These are phyloP conservation scores for Pharmacophagus antenor DNA, from an alignment of 2,888 invertebrate species.

Conservation along the genomic window DNA sequence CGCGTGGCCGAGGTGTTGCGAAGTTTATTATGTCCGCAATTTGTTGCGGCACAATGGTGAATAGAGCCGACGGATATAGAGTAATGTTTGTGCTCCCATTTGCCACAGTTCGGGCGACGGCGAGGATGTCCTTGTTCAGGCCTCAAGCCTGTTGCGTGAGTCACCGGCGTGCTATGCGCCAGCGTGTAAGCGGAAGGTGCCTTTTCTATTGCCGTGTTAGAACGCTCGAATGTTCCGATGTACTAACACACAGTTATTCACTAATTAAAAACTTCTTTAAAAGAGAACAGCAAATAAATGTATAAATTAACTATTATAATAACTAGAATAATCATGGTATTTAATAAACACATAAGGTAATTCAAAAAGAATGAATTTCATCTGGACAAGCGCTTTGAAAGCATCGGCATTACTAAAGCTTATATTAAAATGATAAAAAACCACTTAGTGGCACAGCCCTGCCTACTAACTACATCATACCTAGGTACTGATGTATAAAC, in stretches of 20 bases:
- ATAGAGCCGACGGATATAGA: conserved; percentile 74
- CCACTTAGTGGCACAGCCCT: conserved; percentile 2
- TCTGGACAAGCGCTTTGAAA: neutral
- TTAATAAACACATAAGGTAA: neutral
- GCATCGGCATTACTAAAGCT: neutral
- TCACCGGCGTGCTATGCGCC: conserved; percentile 63
- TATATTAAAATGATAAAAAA: conserved; percentile 9
- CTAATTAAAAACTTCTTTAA: too few relatives aligned
- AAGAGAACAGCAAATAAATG: too few relatives aligned
- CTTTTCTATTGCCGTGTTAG: neutral
- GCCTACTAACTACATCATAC: too few relatives aligned
- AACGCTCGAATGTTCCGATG: too few relatives aligned
- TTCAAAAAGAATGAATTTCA: neutral
- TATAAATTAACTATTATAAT: neutral
- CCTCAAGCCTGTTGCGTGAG: conserved; percentile 57
- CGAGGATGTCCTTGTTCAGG: conserved; percentile 72
- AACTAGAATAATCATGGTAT: neutral
- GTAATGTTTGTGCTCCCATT: conserved; percentile 76
- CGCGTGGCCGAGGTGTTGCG: conserved; percentile 60
- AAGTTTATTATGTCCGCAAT: conserved; percentile 72
- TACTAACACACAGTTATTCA: too few relatives aligned
- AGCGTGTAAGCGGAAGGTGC: conserved; percentile 39
- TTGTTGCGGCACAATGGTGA: conserved; percentile 76
- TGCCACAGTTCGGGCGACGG: conserved; percentile 54
- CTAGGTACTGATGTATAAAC: neutral